phyloP scores from a whole-genome alignment of 2,888 invertebrate genomes.

The Hipparchia sbordonii region DNA sequence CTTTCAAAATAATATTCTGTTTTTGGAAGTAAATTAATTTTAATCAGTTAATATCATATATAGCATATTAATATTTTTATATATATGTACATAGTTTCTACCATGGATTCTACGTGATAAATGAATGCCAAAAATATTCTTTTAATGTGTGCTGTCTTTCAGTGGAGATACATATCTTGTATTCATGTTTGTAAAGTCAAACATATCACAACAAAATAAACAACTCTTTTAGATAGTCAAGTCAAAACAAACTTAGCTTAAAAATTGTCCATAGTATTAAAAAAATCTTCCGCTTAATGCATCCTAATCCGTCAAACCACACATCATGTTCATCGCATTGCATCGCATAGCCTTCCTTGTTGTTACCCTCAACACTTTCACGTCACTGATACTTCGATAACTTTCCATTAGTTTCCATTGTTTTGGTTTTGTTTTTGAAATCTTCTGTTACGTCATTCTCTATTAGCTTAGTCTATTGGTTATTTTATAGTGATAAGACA shows the following conservation, averaged over 20 bases:
- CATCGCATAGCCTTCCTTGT: slow-evolving; percentile 44
- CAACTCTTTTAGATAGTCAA: not conserved
- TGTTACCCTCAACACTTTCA: slow-evolving; percentile 56
- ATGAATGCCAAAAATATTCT: no score
- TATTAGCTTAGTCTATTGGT: not conserved
- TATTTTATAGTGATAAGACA: not conserved
- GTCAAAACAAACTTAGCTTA: not conserved
- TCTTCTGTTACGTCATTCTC: not conserved
- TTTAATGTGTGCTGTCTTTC: no score
- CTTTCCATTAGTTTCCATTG: slow-evolving; percentile 42
- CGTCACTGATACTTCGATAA: slow-evolving; percentile 49
- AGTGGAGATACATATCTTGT: not conserved
- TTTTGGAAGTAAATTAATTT: no score
- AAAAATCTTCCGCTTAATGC: slow-evolving; percentile 41
- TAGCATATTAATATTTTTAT: no score
- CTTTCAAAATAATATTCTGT: not conserved
- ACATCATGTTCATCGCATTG: slow-evolving; percentile 42
- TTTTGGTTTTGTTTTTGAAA: slow-evolving; percentile 12
- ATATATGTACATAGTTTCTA: no score
- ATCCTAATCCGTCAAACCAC: slow-evolving; percentile 52
- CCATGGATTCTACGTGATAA: no score
- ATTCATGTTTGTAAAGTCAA: not conserved
- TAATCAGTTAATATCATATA: no score
- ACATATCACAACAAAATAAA: not conserved
- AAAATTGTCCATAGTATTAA: not conserved